These are phyloP conservation scores for Scrobipalpa atriplicella DNA, from an alignment of 2,888 invertebrate species.

Conservation along the genomic window DNA sequence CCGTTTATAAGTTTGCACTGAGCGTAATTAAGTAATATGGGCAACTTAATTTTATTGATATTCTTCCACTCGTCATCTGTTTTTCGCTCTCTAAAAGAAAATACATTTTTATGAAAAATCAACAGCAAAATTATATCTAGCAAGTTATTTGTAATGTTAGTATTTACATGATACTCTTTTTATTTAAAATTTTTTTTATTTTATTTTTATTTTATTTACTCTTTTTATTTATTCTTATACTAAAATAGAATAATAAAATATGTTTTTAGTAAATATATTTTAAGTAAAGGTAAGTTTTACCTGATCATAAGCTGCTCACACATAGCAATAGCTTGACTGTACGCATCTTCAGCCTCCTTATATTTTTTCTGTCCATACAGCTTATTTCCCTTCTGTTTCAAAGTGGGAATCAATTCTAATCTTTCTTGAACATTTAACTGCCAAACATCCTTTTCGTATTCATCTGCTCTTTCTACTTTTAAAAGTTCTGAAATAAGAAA, in stretches of 20 bases:
- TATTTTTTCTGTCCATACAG: slow-evolving; percentile 89
- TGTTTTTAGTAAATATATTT: too few species aligned
- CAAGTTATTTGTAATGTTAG: too few species aligned
- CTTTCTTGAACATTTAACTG: slow-evolving; percentile 94
- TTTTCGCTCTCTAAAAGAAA: slow-evolving; percentile 92
- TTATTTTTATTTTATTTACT: too few species aligned
- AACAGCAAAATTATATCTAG: too few species aligned
- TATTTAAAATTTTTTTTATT: too few species aligned
- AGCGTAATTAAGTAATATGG: slow-evolving; percentile 93
- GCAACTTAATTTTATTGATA: slow-evolving; percentile 91
- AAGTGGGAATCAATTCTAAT: slow-evolving; percentile 86
- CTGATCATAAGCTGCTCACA: slow-evolving; percentile 95
- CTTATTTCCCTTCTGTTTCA: slow-evolving; percentile 92
- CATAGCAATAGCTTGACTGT: slow-evolving; percentile 93
- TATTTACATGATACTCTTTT: too few species aligned
- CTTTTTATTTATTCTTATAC: too few species aligned
- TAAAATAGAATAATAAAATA: too few species aligned
- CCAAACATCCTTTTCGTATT: slow-evolving; percentile 98
- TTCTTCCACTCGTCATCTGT: slow-evolving; percentile 94
- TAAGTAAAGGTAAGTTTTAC: too few species aligned
- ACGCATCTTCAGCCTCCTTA: slow-evolving; percentile 89
- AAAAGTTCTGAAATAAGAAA: slow-evolving; percentile 85
- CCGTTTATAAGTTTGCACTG: slow-evolving; percentile 93
- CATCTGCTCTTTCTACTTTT: slow-evolving; percentile 90
- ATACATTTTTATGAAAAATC: not conserved